Evolutionary conservation across 2,888 invertebrate genomes (phyloP).

Genomic region (Diachrysia chrysitis): DNA sequence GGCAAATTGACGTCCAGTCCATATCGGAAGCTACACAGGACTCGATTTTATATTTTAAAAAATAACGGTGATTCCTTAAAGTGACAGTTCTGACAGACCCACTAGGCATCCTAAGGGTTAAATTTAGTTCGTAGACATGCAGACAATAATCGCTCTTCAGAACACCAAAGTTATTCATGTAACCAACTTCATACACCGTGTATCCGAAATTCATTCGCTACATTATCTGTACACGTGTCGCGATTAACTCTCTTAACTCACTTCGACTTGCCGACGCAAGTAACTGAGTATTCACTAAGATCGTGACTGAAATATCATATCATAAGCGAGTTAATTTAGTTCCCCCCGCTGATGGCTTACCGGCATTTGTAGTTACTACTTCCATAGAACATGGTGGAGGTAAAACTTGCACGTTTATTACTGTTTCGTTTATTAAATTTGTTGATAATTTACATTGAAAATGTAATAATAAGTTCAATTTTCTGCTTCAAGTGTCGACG

Average conservation of each 20-base stretch:
- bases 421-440: neutral
- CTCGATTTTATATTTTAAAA: too few species aligned
- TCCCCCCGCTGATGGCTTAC: slow-evolving; percentile 43
- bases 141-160: neutral
- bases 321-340: slow-evolving; percentile 72
- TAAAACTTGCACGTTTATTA: slow-evolving; percentile 18
- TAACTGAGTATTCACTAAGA: slow-evolving; percentile 69
- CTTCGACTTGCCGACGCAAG: slow-evolving; percentile 65
- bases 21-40: too few species aligned
- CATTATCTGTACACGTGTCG: slow-evolving; percentile 75
- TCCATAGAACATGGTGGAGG: slow-evolving; percentile 22
- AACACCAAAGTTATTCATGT: neutral
- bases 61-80: too few species aligned
- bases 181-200: slow-evolving; percentile 46
- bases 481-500: neutral
- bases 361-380: slow-evolving; percentile 41
- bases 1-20: too few species aligned
- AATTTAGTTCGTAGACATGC: too few species aligned
- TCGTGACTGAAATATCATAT: slow-evolving; percentile 82
- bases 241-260: slow-evolving; percentile 77
- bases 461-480: neutral
- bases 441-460: neutral
- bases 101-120: too few species aligned
- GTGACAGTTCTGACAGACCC: too few species aligned
- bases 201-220: slow-evolving; percentile 55